Evolutionary conservation across 2,797 vertebrate genomes (phyloP), one percentile per base, ranked within the genome.

Genomic region (Phoebastria nigripes): DNA sequence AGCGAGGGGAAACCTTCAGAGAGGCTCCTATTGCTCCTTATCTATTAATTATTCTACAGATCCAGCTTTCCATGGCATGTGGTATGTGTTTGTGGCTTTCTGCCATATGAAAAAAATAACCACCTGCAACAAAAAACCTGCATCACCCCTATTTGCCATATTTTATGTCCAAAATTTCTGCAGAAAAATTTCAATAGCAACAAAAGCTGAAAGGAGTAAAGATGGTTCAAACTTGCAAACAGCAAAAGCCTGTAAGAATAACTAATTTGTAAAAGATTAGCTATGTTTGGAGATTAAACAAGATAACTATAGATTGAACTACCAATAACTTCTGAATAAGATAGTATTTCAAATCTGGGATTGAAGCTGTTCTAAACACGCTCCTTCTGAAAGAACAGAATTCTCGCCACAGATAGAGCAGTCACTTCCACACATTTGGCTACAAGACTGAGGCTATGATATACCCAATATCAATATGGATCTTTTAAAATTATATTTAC

Each of bases 21-120:
- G 12, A 85, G 8, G 17, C 5, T 87, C 41, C 39, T 84, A 18
- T 25, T 0, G 0, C 35, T 79, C n/a, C 29, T 55, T 66, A 62
- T 29, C 55, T 51, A 47, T 65, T 9, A 85, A 87, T 79, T 76
- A 46, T 39, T 87, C 59, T 80, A 82, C 33, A 55, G 33, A 44
- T 39, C 1, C 26, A 58, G 15, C 8, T 73, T 89, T 65, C 42
- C 0, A 1, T 9, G 15, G 28, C 24, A 54, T 12, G 7, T 9
- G 25, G 17, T 46, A 54, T 15, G 41, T 31, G 25, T n/a, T 26
- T 74, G 41, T 78, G 80, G n/a, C 31, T 62, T 93, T 56, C 42
- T 79, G 35, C 7, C 28, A 37, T 8, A 58, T 4, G 5, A 49
- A 90, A 92, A 80, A 86, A 90, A 78, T 3, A 51, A 33, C 3